A percentile compares a stretch with the other conserved stretches of the same genome.
Evolutionary conservation across 1,140 invertebrate species (phyloP).

Genomic region (Scaptomyza pallida): DNA sequence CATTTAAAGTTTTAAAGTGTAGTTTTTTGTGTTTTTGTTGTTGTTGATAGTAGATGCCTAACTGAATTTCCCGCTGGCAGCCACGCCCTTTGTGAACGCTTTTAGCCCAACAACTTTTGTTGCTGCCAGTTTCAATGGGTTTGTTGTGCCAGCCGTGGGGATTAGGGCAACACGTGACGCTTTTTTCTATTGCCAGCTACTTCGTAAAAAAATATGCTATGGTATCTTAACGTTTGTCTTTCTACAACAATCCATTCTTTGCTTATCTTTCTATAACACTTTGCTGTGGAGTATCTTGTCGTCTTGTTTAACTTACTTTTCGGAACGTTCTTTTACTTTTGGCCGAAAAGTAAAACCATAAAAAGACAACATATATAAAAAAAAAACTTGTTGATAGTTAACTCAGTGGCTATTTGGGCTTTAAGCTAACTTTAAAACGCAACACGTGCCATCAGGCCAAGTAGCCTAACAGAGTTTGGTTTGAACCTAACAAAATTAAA

Average conservation of each 20-base stretch:
- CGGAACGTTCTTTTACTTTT: too few species aligned
- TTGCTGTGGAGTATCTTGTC: too few species aligned
- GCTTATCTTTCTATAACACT: too few species aligned
- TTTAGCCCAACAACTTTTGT: conserved; percentile 36
- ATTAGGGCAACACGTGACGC: conserved; percentile 64
- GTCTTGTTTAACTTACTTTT: too few species aligned
- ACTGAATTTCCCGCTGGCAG: conserved; percentile 22
- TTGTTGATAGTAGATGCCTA: conserved; percentile 41
- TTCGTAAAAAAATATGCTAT: neutral
- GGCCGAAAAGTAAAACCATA: too few species aligned
- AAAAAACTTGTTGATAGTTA: conserved; percentile 23
- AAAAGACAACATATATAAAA: too few species aligned
- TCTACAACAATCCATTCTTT: too few species aligned
- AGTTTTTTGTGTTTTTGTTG: conserved; percentile 48
- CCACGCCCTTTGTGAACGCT: conserved; percentile 25
- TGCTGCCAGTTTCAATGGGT: conserved; percentile 61
- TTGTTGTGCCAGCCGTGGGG: conserved; percentile 31
- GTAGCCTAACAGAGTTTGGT: neutral
- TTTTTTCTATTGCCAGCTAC: conserved; percentile 22
- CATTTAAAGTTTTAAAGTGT: conserved; percentile 81
- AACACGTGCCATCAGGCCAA: conserved; percentile 56
- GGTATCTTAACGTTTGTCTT: neutral
- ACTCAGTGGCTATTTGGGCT: conserved; percentile 31
- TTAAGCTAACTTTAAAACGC: conserved; percentile 64
- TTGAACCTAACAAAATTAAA: conserved; percentile 22